phyloP scores from a whole-genome alignment of 2,888 invertebrate species.

The Cheilosia vulpina region DNA sequence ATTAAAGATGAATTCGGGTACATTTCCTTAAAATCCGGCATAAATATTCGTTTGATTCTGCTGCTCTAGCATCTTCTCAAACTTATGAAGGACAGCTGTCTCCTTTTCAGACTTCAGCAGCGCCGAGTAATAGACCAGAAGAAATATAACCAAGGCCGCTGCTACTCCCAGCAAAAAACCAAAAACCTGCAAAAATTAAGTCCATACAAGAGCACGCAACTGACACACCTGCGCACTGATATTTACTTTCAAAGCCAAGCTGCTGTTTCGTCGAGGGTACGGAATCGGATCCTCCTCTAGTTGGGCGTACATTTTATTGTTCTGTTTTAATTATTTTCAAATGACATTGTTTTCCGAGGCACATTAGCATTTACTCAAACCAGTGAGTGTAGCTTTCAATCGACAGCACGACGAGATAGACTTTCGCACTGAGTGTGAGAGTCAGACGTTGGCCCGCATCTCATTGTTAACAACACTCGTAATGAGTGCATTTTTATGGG shows the following conservation, averaged over 20 bases:
- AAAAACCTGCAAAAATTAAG: conserved; percentile 21
- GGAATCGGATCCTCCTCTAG: conserved; percentile 30
- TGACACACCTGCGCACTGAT: not conserved
- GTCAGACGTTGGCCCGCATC: conserved; percentile 34
- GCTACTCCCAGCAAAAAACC: conserved; percentile 52
- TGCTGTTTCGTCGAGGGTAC: not conserved
- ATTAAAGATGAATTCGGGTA: conserved; percentile 11
- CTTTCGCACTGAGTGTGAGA: conserved; percentile 36
- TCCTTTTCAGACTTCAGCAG: conserved; percentile 61
- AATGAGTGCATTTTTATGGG: conserved; percentile 40
- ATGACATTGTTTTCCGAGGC: conserved; percentile 23
- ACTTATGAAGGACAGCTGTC: conserved; percentile 38
- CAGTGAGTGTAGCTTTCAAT: conserved; percentile 7
- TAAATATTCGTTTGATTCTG: conserved; percentile 49
- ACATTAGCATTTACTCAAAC: conserved; percentile 1
- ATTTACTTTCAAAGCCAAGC: conserved; percentile 29
- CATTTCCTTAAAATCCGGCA: conserved; percentile 27
- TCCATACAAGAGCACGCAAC: not conserved
- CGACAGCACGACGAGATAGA: conserved; percentile 1
- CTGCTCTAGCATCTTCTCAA: conserved; percentile 55
- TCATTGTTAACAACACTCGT: conserved; percentile 25
- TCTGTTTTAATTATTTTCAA: conserved; percentile 4
- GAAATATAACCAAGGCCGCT: conserved; percentile 51
- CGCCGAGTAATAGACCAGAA: conserved; percentile 55
- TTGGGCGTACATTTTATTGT: conserved; percentile 23